Evolutionary conservation across 1,140 invertebrate genomes (phyloP), one percentile per base, ranked within the genome.

Genomic region (Sitodiplosis mosellana): DNA sequence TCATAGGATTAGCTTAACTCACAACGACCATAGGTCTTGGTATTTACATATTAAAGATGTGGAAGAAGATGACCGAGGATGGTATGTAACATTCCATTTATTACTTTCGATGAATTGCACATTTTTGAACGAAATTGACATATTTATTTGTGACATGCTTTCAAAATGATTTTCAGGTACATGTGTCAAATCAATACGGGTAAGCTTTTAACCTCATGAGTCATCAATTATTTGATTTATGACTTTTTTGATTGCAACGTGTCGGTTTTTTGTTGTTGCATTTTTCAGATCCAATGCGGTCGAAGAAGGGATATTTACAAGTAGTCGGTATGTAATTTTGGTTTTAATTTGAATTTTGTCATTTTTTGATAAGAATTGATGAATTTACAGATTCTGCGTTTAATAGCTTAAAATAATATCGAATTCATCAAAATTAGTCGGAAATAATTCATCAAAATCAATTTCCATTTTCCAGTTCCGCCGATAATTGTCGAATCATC

Each of bases 11-110:
- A 81, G 81, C 10, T 67, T 90, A 38, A 81, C 84, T 17, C 87
- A 83, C 66, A 90, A 86, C 59, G 85, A 89, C 60, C 83, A 89
- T 60, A 74, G 84, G 8, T 85, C 85, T 8, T 90, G 86, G 85
- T 88, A 81, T 61, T 71, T 90, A 40, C 85, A 86, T 55, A 85
- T 87, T 56, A 80, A 79, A 58, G 76, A 81, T 55, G 83, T 85
- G 14, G 79, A 86, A 55, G 83, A 86, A 60, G 72, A 75, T 1
- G 83, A 87, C 65, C 71, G 83, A 4, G 83, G 83, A 44, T 87
- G 83, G 82, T 27, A 27, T 27, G 27, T 27, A 27, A 27, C 27
- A 27, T 27, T 84, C n/a, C n/a, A n/a, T n/a, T n/a, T n/a, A n/a
- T n/a, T n/a, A n/a, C n/a, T n/a, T n/a, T n/a, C n/a, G n/a, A n/a